These are phyloP conservation scores for Limosa lapponica DNA, from an alignment of 2,797 vertebrate species.

Conservation along the genomic window DNA sequence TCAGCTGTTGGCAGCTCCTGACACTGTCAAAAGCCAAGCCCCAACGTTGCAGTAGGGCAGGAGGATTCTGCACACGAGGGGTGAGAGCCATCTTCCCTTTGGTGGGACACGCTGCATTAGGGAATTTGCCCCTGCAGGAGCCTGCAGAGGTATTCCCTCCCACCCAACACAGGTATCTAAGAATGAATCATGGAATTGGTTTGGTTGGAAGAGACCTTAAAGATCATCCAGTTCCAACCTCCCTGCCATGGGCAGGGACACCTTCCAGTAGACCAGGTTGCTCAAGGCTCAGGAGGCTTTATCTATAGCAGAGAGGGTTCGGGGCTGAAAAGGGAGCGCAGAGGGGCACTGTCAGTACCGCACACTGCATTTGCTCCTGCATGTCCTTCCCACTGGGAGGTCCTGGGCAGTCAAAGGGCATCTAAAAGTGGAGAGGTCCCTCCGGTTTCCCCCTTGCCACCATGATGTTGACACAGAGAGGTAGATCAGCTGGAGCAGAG, in stretches of 20 bases:
- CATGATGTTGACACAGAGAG: background rate
- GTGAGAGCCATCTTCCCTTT: background rate
- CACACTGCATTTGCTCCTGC: background rate
- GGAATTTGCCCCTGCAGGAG: background rate
- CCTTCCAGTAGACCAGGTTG: background rate
- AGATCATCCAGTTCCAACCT: background rate
- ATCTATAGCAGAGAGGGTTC: background rate
- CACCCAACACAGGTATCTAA: background rate
- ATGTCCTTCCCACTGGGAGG: background rate
- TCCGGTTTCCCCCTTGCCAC: background rate
- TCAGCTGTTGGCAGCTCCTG: background rate
- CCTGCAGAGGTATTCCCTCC: background rate
- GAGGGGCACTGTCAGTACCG: background rate
- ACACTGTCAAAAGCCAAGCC: background rate
- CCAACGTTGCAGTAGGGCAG: background rate
- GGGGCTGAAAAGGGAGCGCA: fast-evolving
- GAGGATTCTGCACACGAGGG: background rate
- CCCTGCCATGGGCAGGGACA: background rate
- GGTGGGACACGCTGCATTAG: background rate
- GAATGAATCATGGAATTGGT: background rate
- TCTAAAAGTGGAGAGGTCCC: background rate
- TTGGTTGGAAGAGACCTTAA: background rate
- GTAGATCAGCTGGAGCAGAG: background rate
- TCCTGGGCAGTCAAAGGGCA: background rate
- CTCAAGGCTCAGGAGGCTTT: background rate